A percentile compares a stretch with the other conserved stretches of the same genome.
Conservation (phyloP, 2,888 invertebrate genomes). For the Ormyrus labotus region DNA sequence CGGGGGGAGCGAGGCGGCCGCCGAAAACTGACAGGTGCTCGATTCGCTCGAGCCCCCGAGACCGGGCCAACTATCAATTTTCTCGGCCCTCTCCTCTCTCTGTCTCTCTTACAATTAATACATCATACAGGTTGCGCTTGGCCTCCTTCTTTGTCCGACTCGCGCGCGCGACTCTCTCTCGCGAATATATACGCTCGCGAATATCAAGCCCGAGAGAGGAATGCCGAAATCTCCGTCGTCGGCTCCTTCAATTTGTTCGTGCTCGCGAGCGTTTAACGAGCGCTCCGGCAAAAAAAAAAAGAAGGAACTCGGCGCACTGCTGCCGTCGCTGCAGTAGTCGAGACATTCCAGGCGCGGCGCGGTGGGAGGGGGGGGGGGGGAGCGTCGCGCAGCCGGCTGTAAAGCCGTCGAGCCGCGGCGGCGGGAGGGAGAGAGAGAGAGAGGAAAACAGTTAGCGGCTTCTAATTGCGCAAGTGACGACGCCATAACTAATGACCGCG, state of each 20-base stretch:
- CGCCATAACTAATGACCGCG: conserved; percentile 72
- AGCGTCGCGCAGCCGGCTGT: conserved; percentile 2
- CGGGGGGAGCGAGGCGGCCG: neutral
- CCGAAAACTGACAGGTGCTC: conserved; percentile 57
- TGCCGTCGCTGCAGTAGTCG: neutral
- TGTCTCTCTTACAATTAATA: conserved; percentile 67
- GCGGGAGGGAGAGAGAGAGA: conserved; percentile 1
- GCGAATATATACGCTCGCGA: too few relatives aligned
- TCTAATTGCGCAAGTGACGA: conserved; percentile 75
- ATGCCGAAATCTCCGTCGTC: conserved; percentile 27
- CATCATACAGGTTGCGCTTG: conserved; percentile 56
- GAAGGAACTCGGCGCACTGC: neutral
- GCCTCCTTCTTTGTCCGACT: conserved; percentile 15
- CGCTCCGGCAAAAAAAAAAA: conserved; percentile 10
- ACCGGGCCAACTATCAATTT: conserved; percentile 63
- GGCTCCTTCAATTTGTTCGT: conserved; percentile 47
- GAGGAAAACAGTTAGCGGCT: conserved; percentile 62
- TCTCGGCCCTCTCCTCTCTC: conserved; percentile 54
- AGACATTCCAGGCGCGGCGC: conserved; percentile 20
- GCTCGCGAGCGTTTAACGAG: conserved; percentile 56
- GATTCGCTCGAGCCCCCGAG: neutral
- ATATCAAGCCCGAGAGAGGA: neutral
- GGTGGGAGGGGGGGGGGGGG: neutral
- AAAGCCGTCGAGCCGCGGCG: conserved; percentile 39
- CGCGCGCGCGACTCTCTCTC: neutral